Conservation (phyloP, 2,888 invertebrate genomes). For the Pogonocherus hispidulus region DNA sequence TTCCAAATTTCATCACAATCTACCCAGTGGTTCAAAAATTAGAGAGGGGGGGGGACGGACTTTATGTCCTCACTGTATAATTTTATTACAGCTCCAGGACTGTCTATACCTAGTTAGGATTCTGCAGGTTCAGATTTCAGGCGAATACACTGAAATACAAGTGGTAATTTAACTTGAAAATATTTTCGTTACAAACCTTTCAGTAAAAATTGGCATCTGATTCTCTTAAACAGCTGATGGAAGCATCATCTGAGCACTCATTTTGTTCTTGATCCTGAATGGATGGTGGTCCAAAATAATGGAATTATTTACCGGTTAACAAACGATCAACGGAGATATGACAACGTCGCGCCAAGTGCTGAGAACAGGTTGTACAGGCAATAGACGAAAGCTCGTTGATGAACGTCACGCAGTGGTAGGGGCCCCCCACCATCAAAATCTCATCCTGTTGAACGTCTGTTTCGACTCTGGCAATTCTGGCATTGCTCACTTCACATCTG, state of each 20-base stretch:
- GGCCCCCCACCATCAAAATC: constrained; percentile 40
- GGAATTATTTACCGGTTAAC: not conserved
- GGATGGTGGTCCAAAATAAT: too few species aligned
- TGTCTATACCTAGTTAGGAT: too few species aligned
- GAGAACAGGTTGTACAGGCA: constrained; percentile 45
- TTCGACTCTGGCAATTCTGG: not conserved
- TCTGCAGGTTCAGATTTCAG: not conserved
- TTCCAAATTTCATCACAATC: too few species aligned
- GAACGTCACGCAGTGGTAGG: constrained; percentile 34
- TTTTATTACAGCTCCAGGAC: too few species aligned
- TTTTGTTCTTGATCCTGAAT: too few species aligned
- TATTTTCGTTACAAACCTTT: not conserved
- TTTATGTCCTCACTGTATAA: too few species aligned
- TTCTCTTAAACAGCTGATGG: not conserved
- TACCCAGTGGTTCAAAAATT: too few species aligned
- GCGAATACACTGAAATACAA: too few species aligned
- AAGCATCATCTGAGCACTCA: too few species aligned
- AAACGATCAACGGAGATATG: constrained; percentile 19
- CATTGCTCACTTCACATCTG: constrained; percentile 38
- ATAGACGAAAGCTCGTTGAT: constrained; percentile 42
- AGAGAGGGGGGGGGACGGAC: too few species aligned
- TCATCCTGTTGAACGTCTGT: constrained; percentile 37
- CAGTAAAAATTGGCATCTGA: not conserved
- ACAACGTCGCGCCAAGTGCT: constrained; percentile 38
- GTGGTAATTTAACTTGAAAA: not conserved